Evolutionary conservation across 2,888 invertebrate species (phyloP), one percentile per base, ranked within the genome.

Genomic region (Coenonympha arcania): DNA sequence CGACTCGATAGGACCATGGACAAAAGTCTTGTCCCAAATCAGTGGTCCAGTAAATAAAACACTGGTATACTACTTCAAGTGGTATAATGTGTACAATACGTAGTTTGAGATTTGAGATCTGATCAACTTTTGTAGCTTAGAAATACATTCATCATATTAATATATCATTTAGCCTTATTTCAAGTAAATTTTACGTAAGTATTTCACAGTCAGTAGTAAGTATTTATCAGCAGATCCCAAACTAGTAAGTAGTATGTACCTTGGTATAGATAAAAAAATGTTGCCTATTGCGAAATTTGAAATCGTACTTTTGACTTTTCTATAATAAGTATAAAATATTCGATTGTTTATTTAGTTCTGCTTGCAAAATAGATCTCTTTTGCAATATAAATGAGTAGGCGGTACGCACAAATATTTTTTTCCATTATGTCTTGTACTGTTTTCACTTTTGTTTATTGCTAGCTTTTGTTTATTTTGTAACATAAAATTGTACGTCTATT

Each of bases 321-420:
- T 43, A 20, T 33, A 39, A 37, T 18, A 20, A 37, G 22, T 22
- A 37, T 13, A 15, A 39, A 31, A 43, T 31, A 42, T 42, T 31
- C 13, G 42, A 42, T 43, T 33, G 42, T 43, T 43, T 31, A 6
- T 20, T 31, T 22, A 30, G 31, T 19, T 44, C 15, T 31, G 42
- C 3, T 43, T 24, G 19, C 34, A 34, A 34, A 44, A 44, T 33
- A 1, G 13, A 34, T 22, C 34, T 44, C 16, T 44, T 33, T 34
- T 18, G 44, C 22, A 44, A 44, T n/a, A 44, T 24, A 34, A 44
- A 44, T 44, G 33, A 34, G 33, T 24, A 34, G 19, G 11, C 18
- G 15, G 39, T 24, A 41, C 34, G 33, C 42, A 43, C 33, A 34
- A 24, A 44, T 34, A 34, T 44, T 22, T 34, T 40, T 34, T 34